Evolutionary conservation across 2,113 vertebrate species (phyloP).

Genomic region (Psammodynastes pulverulentus): DNA sequence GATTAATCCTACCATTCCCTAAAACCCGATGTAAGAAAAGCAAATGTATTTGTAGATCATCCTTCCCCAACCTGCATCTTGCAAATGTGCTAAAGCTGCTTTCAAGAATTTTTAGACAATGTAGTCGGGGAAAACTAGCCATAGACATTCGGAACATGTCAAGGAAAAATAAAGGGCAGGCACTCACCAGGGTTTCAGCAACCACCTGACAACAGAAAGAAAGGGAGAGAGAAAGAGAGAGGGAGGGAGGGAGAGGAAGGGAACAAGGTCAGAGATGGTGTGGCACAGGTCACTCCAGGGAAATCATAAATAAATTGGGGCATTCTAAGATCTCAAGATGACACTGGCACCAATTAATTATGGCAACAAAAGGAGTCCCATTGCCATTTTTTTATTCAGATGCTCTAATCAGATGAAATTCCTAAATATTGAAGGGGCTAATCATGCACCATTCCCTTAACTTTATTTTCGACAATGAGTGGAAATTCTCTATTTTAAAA

Average conservation of each 20-base stretch:
- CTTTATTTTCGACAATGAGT: background rate
- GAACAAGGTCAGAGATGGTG: conserved; percentile 64
- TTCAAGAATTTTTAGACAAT: background rate
- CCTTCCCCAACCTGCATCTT: background rate
- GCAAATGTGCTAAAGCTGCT: background rate
- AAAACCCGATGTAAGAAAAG: background rate
- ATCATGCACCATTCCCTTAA: background rate
- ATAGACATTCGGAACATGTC: background rate
- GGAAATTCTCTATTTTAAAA: background rate
- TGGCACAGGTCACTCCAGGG: conserved; percentile 1
- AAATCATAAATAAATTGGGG: background rate
- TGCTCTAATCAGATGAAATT: background rate
- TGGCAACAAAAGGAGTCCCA: background rate
- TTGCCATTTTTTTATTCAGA: background rate
- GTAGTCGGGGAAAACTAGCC: background rate
- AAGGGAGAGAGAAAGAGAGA: conserved; percentile 49
- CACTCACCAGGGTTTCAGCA: conserved; percentile 81
- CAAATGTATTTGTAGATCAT: background rate
- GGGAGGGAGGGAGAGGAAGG: conserved; percentile 57
- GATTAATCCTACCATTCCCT: background rate
- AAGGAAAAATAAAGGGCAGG: conserved; percentile 15
- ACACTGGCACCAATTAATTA: background rate
- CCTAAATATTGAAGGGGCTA: background rate
- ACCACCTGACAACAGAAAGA: conserved; percentile 70
- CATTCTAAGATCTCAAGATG: background rate